These are phyloP conservation scores for Apodemia zela DNA, from an alignment of 2,888 invertebrate genomes.

Conservation along the genomic window DNA sequence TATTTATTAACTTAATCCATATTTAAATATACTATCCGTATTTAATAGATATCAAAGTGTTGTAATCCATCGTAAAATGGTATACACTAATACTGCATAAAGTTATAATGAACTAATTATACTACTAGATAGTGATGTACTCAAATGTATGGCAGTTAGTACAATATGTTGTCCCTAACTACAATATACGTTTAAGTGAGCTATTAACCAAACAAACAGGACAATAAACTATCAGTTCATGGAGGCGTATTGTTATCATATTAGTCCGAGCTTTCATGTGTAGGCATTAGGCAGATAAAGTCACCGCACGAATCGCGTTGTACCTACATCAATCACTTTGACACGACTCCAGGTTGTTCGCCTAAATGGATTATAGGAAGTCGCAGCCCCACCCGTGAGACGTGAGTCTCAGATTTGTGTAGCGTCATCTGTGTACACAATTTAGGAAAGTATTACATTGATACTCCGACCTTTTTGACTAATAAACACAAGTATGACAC, in stretches of 20 bases:
- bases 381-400: slow-evolving; percentile 52
- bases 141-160: slow-evolving; percentile 19
- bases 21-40: too few species aligned
- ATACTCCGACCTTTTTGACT: slow-evolving; percentile 35
- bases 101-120: not conserved
- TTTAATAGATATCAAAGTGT: not conserved
- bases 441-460: slow-evolving; percentile 67
- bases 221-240: slow-evolving; percentile 25
- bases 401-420: slow-evolving; percentile 60
- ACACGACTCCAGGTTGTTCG: slow-evolving; percentile 75
- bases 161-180: slow-evolving; percentile 20
- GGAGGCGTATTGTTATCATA: slow-evolving; percentile 43
- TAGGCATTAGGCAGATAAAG: slow-evolving; percentile 64
- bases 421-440: slow-evolving; percentile 64
- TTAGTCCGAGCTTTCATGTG: slow-evolving; percentile 46
- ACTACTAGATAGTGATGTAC: not conserved
- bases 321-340: slow-evolving; percentile 70
- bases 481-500: not conserved
- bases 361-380: slow-evolving; percentile 78
- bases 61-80: not conserved
- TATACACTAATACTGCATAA: slow-evolving; percentile 1
- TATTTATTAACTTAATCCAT: not conserved
- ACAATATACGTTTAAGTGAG: slow-evolving; percentile 19
- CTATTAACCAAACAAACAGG: slow-evolving; percentile 21
- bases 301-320: slow-evolving; percentile 56